Evolutionary conservation across 2,888 invertebrate genomes (phyloP), one percentile per base, ranked within the genome.

Genomic region (Rhingia campestris): DNA sequence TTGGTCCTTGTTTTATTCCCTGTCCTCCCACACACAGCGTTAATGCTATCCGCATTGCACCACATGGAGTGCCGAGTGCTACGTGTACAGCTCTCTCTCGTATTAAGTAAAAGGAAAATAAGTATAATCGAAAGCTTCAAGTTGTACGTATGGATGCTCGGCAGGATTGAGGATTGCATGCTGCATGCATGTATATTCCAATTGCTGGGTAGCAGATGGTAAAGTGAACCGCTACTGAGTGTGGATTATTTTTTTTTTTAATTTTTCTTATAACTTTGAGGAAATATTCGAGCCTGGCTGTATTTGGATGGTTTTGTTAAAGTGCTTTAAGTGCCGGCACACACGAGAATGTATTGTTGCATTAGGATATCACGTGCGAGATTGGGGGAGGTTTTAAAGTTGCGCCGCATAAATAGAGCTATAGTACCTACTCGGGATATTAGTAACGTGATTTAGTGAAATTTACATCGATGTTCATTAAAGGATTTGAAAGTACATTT

Each of bases 221-320:
- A n/a, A 63, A 6, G 45, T 22, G 22, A 22, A 22, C 22, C 2
- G 61, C 22, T 39, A 49, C 35, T 53, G 47, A 70, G 58, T 63
- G 59, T 70, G 54, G 64, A 70, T 6, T 12, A 6, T 47, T 10
- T 49, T 49, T 49, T 30, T 49, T 10, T n/a, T n/a, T n/a, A n/a
- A n/a, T n/a, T n/a, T 70, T 41, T 56, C n/a, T 14, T 72, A 81
- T 74, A 74, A 74, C 61, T 67, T 67, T 74, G 9, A 45, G 59
- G 64, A 59, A 70, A 75, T 70, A 70, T 70, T 59, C 37, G 41
- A 56, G 69, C 43, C 75, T 56, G 49, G 49, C 43, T 69, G 49
- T 37, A 58, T 70, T 58, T 51, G 49, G 51, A 69, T 66, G 58
- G 61, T 51, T 73, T 45, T 45, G 30, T 22, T 41, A 53, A 35